Conservation (phyloP, 2,797 vertebrate species). For the Vultur gryphus region DNA sequence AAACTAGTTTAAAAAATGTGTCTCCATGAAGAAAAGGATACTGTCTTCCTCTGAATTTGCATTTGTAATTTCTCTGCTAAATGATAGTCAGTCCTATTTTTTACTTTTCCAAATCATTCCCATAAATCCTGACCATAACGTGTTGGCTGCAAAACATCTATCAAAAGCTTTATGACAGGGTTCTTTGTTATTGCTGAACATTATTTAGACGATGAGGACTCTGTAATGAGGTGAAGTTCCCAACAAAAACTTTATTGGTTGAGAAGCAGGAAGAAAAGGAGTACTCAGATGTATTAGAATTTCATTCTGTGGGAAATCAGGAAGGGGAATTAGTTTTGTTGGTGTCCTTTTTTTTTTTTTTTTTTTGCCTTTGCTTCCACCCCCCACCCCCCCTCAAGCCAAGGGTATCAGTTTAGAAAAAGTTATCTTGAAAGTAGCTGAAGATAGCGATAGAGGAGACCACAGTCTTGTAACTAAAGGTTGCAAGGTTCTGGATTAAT, state of each 20-base stretch:
- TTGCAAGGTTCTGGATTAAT: not conserved
- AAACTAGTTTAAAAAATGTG: slow-evolving; percentile 70
- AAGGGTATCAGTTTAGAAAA: not conserved
- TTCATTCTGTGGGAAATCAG: not conserved
- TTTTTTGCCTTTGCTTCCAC: not conserved
- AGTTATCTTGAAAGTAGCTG: not conserved
- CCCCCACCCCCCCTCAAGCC: not conserved
- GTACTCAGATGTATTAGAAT: not conserved
- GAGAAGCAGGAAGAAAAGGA: not conserved
- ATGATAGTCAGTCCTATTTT: slow-evolving; percentile 26
- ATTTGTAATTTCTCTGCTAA: slow-evolving; percentile 65
- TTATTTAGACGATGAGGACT: not conserved
- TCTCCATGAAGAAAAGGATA: slow-evolving; percentile 59
- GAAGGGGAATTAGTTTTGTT: not conserved
- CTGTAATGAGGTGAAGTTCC: not conserved
- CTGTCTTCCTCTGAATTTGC: slow-evolving; percentile 63
- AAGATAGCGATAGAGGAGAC: not conserved
- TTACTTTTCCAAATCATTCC: slow-evolving; percentile 19
- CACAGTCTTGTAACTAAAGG: not conserved
- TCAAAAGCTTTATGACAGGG: slow-evolving; percentile 32
- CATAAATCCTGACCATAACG: slow-evolving; percentile 63
- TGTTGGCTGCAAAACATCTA: slow-evolving; percentile 48
- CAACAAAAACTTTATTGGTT: not conserved
- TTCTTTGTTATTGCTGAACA: not conserved
- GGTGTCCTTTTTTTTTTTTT: rapidly evolving